A percentile compares a stretch with the other conserved stretches of the same genome.
Evolutionary conservation across 2,888 invertebrate genomes (phyloP).

Genomic region (Gnatocerus cornutus): DNA sequence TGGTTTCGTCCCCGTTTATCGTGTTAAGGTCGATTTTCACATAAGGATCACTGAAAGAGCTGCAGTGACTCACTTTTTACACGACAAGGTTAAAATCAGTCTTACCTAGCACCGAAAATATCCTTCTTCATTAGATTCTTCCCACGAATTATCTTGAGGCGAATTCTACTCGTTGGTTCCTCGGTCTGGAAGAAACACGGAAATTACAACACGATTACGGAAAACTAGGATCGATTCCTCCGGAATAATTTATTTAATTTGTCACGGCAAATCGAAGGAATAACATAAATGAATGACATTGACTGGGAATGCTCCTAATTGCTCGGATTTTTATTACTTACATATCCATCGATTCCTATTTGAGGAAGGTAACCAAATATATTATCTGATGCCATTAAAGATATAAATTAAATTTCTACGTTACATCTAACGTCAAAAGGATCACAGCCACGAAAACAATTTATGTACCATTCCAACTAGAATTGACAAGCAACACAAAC

Average conservation of each 20-base stretch:
- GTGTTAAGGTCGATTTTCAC: constrained; percentile 93
- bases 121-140: constrained; percentile 97
- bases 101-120: constrained; percentile 97
- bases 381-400: constrained; percentile 70
- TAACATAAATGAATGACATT: constrained; percentile 31
- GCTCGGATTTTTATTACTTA: constrained; percentile 60
- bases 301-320: constrained; percentile 17
- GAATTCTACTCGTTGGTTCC: constrained; percentile 86
- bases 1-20: constrained; percentile 87
- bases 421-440: constrained; percentile 51
- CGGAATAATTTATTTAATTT: constrained; percentile 33
- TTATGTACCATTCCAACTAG: constrained; percentile 36
- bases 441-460: constrained; percentile 49
- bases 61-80: too few species aligned
- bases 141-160: constrained; percentile 89
- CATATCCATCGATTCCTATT: constrained; percentile 68
- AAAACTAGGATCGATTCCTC: constrained; percentile 17
- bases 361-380: constrained; percentile 69
- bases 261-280: constrained; percentile 9
- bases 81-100: constrained; percentile 15
- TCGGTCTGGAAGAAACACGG: constrained; percentile 74
- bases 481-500: constrained; percentile 42
- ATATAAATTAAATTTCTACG: constrained; percentile 33
- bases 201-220: too few species aligned
- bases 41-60: constrained; percentile 92